Percentiles rank a stretch among this genome's conserved stretches.
These are phyloP conservation scores for Morus bassanus DNA, from an alignment of 2,797 vertebrate species.

Conservation along the genomic window DNA sequence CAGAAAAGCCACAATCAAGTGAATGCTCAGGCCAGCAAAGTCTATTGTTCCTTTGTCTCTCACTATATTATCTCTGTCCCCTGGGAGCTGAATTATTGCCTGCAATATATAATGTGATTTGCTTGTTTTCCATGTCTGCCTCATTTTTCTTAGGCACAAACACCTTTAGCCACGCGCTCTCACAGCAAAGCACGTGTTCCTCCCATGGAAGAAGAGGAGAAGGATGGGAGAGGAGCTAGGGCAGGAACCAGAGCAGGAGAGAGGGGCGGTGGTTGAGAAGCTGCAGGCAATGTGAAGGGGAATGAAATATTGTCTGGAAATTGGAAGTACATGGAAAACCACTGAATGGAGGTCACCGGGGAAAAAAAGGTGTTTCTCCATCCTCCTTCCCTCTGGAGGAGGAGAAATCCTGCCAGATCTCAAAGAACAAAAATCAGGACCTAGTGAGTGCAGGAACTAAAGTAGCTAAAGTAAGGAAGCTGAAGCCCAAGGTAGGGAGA, in stretches of 20 bases:
- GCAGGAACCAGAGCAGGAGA: neutral
- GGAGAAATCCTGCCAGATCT: neutral
- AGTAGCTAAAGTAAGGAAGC: neutral
- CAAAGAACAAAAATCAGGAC: neutral
- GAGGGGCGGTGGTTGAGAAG: neutral
- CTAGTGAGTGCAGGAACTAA: neutral
- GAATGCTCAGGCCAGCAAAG: neutral
- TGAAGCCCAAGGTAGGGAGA: neutral
- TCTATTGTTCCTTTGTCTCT: constrained; percentile 46
- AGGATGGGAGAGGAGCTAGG: neutral
- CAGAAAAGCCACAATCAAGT: constrained; percentile 8
- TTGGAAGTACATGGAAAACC: neutral
- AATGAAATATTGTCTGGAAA: neutral
- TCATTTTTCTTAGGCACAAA: neutral
- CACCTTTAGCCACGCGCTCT: neutral
- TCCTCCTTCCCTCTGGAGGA: neutral
- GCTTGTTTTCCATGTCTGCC: constrained; percentile 4
- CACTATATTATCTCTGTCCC: constrained; percentile 15
- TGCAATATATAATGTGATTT: constrained; percentile 51
- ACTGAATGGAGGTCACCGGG: neutral
- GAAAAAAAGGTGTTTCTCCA: neutral
- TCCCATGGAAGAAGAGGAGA: neutral
- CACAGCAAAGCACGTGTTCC: neutral
- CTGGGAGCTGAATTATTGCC: constrained; percentile 38
- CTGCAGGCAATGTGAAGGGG: fast-evolving